Conservation (phyloP, 2,888 invertebrate species). For the Creontiades dilutus region DNA sequence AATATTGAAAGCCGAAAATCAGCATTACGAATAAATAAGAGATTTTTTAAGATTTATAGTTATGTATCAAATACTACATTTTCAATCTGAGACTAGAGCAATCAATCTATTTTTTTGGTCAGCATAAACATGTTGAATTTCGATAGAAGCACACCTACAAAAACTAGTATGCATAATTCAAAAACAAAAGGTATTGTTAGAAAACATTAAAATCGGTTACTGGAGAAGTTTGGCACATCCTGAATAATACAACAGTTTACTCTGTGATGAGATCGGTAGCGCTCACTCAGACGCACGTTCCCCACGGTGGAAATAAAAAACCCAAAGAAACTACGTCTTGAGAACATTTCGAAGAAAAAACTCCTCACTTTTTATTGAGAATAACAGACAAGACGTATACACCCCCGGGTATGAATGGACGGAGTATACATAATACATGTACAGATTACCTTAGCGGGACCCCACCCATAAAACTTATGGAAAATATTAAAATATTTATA, state of each 20-base stretch:
- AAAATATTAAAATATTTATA: slow-evolving; percentile 72
- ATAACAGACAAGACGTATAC: slow-evolving; percentile 66
- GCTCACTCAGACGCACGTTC: background rate
- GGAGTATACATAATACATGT: slow-evolving; percentile 65
- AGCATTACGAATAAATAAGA: no score
- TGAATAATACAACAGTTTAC: background rate
- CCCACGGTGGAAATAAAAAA: background rate
- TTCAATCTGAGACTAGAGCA: no score
- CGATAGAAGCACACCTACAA: no score
- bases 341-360: slow-evolving; percentile 23
- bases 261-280: background rate
- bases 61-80: no score
- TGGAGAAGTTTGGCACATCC: no score
- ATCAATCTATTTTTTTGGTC: background rate
- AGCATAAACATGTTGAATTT: background rate
- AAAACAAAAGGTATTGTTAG: no score
- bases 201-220: no score
- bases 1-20: no score
- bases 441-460: slow-evolving; percentile 56
- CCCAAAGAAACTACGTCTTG: background rate
- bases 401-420: slow-evolving; percentile 54
- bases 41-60: no score
- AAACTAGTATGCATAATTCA: no score
- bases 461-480: slow-evolving; percentile 45
- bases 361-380: slow-evolving; percentile 66